Percentiles rank a stretch among this genome's conserved stretches.
phyloP scores from a whole-genome alignment of 1,140 invertebrate genomes.

The Steinernema khuongi region DNA sequence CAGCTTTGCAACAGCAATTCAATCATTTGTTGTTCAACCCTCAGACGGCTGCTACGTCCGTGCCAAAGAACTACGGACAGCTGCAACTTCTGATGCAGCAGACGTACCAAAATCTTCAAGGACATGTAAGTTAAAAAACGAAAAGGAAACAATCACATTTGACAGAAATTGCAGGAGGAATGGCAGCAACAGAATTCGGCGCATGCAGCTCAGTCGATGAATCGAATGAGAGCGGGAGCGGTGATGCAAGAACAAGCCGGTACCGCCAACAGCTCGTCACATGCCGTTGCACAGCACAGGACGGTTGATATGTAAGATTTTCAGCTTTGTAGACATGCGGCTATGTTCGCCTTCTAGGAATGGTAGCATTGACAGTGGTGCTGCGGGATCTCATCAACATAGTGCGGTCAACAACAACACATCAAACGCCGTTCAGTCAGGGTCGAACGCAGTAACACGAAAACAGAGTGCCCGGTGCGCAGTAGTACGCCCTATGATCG shows the following conservation, averaged over 20 bases:
- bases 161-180: background rate
- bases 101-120: background rate
- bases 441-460: background rate
- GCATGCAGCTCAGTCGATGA: background rate
- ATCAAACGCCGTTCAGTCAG: background rate
- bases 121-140: background rate
- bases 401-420: background rate
- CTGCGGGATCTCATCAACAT: background rate
- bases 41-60: slow-evolving; percentile 11
- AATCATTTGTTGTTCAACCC: slow-evolving; percentile 24
- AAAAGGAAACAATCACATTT: background rate
- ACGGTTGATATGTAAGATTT: background rate
- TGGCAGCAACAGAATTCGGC: background rate
- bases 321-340: background rate
- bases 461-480: background rate
- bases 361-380: background rate
- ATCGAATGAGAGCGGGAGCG: background rate
- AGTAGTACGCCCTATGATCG: slow-evolving; percentile 2
- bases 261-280: background rate
- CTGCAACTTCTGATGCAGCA: slow-evolving; percentile 18
- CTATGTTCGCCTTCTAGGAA: background rate
- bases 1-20: background rate
- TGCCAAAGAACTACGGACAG: slow-evolving; percentile 20
- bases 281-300: background rate
- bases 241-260: background rate